Conservation (phyloP, 1,140 invertebrate species). For the Choristoneura fumiferana region DNA sequence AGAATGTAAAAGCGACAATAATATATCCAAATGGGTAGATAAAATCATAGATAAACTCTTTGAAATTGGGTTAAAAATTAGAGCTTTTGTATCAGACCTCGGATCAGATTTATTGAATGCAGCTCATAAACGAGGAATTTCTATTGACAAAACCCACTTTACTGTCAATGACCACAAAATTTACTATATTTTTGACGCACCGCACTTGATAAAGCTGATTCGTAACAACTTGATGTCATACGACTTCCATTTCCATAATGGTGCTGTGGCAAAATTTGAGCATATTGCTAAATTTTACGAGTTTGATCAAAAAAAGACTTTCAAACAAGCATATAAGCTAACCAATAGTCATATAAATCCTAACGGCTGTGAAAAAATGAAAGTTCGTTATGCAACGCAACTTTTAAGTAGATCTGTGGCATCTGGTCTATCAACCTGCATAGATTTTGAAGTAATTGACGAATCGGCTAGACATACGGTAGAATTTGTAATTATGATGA, state of each 20-base stretch:
- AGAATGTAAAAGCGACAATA: slow-evolving; percentile 21
- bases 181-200: slow-evolving; percentile 29
- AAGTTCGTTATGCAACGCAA: slow-evolving; percentile 20
- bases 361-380: slow-evolving; percentile 17
- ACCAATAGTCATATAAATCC: slow-evolving; percentile 29
- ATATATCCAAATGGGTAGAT: slow-evolving; percentile 29
- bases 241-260: slow-evolving; percentile 13
- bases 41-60: slow-evolving; percentile 27
- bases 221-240: not conserved
- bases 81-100: slow-evolving; percentile 24
- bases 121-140: slow-evolving; percentile 18
- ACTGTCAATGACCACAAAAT: slow-evolving; percentile 25
- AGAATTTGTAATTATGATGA: slow-evolving; percentile 24
- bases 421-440: slow-evolving; percentile 21
- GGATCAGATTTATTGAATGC: slow-evolving; percentile 17
- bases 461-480: slow-evolving; percentile 21
- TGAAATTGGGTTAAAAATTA: slow-evolving; percentile 29
- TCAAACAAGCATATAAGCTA: slow-evolving; percentile 24
- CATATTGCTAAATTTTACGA: slow-evolving; percentile 33
- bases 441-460: slow-evolving; percentile 20
- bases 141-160: slow-evolving; percentile 24
- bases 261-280: slow-evolving; percentile 27
- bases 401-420: slow-evolving; percentile 23
- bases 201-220: slow-evolving; percentile 26
- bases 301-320: slow-evolving; percentile 24